Percentiles rank a stretch among this genome's conserved stretches.
phyloP scores from a whole-genome alignment of 1,140 invertebrate species.

The Zophobas atratus region DNA sequence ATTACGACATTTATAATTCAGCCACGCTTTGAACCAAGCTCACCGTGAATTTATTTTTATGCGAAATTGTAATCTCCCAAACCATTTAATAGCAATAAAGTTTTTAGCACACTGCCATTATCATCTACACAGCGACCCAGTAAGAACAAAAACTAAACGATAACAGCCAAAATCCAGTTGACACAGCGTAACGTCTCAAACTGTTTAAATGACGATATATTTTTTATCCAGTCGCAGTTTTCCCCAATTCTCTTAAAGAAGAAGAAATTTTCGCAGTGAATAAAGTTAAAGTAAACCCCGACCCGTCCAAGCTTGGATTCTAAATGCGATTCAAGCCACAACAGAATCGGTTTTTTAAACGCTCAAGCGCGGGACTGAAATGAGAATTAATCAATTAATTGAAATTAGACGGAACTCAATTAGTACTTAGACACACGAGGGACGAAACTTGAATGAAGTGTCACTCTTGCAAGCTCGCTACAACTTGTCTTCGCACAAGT shows the following conservation, averaged over 20 bases:
- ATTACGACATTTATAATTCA: conserved; percentile 42
- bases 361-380: too few relatives aligned
- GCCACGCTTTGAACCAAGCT: conserved; percentile 39
- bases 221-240: conserved; percentile 12
- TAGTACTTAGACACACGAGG: conserved; percentile 2
- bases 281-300: conserved; percentile 20
- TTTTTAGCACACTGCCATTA: conserved; percentile 37
- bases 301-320: conserved; percentile 1
- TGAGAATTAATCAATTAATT: neutral
- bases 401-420: neutral
- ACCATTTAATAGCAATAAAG: conserved; percentile 42
- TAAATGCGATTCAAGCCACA: conserved; percentile 2
- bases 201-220: conserved; percentile 27
- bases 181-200: conserved; percentile 24
- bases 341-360: conserved; percentile 8
- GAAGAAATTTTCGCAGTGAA: conserved; percentile 28
- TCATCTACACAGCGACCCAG: conserved; percentile 42
- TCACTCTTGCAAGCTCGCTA: neutral
- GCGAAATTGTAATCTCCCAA: conserved; percentile 39
- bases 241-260: conserved; percentile 21
- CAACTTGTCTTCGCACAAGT: neutral
- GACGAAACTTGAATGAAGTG: conserved; percentile 27
- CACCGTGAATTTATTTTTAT: conserved; percentile 43
- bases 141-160: conserved; percentile 35
- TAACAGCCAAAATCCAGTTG: conserved; percentile 19